Percentiles rank a stretch among this genome's conserved stretches.
Evolutionary conservation across 2,113 vertebrate genomes (phyloP).

Genomic region (Eulacestoma nigropectus): DNA sequence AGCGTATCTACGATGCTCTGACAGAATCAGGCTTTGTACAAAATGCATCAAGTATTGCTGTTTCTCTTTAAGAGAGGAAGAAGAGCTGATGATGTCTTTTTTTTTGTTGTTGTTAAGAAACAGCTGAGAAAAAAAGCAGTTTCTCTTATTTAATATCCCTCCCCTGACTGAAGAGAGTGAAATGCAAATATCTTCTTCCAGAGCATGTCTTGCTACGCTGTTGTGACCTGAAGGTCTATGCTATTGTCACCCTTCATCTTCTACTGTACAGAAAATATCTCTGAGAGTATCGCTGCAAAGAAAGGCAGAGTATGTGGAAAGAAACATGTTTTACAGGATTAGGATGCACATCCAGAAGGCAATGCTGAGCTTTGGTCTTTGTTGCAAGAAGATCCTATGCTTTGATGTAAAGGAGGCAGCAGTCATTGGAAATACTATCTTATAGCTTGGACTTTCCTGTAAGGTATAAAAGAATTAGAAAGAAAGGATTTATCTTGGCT

Average conservation of each 20-base stretch:
- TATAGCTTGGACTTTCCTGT: neutral
- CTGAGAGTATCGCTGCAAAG: neutral
- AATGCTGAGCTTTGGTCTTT: neutral
- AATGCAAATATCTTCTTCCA: neutral
- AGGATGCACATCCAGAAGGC: rapidly evolving
- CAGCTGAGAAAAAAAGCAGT: neutral
- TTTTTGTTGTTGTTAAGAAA: neutral
- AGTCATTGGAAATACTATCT: neutral
- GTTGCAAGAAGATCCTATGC: neutral
- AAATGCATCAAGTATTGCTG: neutral
- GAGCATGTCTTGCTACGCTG: neutral
- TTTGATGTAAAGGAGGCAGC: neutral
- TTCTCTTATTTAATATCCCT: neutral
- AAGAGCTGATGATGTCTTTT: neutral
- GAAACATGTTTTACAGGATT: neutral
- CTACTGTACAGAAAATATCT: neutral
- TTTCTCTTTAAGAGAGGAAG: neutral
- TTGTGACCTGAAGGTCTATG: neutral
- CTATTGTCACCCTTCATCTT: neutral
- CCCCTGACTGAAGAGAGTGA: neutral
- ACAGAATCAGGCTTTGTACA: neutral
- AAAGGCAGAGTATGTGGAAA: neutral
- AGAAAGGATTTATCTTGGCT: neutral
- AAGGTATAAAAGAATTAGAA: neutral
- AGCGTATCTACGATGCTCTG: neutral